Percentiles rank a stretch among this genome's conserved stretches.
Conservation (phyloP, 2,797 vertebrate species). For the Geotria australis region DNA sequence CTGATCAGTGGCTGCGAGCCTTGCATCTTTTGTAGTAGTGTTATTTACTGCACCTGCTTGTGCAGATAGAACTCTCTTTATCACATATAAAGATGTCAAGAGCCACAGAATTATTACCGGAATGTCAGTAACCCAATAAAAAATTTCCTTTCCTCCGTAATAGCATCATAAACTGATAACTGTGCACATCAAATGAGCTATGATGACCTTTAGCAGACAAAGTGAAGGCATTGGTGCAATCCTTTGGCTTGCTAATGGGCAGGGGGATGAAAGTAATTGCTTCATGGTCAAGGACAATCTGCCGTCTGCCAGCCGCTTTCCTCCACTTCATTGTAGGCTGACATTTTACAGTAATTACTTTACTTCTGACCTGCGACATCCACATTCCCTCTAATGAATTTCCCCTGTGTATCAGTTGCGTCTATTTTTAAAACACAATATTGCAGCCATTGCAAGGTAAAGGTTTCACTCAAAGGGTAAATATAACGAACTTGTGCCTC, state of each 20-base stretch:
- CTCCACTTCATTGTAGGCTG: neutral
- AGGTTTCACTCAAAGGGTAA: no score
- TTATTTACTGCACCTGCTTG: neutral
- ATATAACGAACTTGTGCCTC: no score
- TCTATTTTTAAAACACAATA: neutral
- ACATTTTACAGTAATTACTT: neutral
- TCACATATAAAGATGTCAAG: neutral
- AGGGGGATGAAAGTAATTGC: neutral
- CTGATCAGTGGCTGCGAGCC: no score
- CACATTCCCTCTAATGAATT: neutral
- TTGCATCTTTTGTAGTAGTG: neutral
- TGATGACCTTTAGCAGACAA: neutral
- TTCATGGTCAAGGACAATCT: neutral
- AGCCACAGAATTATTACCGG: neutral
- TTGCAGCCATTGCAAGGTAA: neutral
- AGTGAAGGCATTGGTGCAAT: neutral
- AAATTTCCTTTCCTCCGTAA: neutral
- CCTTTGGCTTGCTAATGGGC: neutral
- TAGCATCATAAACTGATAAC: neutral
- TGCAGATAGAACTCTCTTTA: neutral
- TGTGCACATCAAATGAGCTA: neutral
- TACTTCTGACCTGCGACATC: neutral
- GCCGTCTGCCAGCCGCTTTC: neutral
- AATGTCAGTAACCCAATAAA: neutral
- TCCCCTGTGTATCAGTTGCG: neutral